A percentile compares a stretch with the other conserved stretches of the same genome.
Conservation (phyloP, 2,113 vertebrate genomes). For the Chionis minor region DNA sequence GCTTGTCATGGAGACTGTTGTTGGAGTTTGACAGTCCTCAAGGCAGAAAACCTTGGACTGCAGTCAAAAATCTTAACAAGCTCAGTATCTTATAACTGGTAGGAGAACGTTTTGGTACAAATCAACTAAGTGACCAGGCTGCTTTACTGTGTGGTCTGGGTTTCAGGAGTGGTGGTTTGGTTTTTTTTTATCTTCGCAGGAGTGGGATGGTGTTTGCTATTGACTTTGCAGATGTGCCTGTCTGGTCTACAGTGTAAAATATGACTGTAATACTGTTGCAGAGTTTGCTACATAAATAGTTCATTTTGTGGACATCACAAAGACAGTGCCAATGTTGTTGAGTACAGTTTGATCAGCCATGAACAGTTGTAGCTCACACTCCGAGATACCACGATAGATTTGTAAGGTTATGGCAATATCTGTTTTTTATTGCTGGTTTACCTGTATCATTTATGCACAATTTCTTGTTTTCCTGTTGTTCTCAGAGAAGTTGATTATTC, state of each 20-base stretch:
- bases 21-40: neutral
- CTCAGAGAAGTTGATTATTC: neutral
- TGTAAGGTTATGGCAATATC: neutral
- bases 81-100: neutral
- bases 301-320: neutral
- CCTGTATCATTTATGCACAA: neutral
- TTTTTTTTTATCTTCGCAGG: neutral
- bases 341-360: accelerated
- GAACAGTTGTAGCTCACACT: neutral
- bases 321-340: neutral
- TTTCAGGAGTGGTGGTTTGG: neutral
- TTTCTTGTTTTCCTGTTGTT: neutral
- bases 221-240: neutral
- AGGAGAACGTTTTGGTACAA: neutral
- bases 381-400: accelerated
- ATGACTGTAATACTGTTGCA: neutral
- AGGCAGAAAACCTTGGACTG: neutral
- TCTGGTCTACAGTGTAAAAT: neutral
- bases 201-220: accelerated
- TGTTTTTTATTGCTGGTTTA: neutral
- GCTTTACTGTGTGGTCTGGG: neutral
- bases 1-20: neutral
- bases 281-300: neutral
- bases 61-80: neutral
- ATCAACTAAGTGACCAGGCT: neutral